Base-by-base conservation (phyloP, 1,140 invertebrate genomes). In the Chelonus insularis region DNA sequence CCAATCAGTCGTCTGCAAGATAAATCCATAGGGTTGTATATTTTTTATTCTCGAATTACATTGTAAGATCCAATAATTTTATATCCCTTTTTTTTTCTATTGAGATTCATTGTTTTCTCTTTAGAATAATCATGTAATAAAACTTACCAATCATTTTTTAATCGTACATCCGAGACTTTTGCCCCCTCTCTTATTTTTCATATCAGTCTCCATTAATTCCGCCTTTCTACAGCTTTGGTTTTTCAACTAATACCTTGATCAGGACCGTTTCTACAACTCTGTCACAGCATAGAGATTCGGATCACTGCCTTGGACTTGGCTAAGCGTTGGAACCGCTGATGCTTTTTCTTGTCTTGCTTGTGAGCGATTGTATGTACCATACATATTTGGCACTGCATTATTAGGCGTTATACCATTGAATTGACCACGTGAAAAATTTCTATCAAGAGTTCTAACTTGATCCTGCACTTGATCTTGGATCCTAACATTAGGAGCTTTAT, bases 211-310 rank as follows among this genome's bases (percentile, higher is more conserved):
- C 29, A 57, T 62, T 51, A 29, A 34, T 48, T 59, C 43, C 43
- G 48, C 56, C 45, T 43, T 47, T 62, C 64, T 57, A 18, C 66
- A 36, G 12, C 60, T 64, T 65, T 64, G 67, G 68, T 68, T 62
- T 52, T 18, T 41, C 5, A 20, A n/a, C 29, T 48, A 54, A 12
- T 58, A 36, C 4, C 23, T 36, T 36, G n/a, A 58, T 67, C 41
- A 47, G 52, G 57, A 25, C 57, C n/a, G 6, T 18, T 43, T 60
- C 76, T 79, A 82, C 41, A 82, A 66, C 64, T 80, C 80, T 12
- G 80, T 82, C 4, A 82, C 80, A 7, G 80, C 78, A 55, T 81
- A 82, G 16, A 82, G 68, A 73, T 82, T 81, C 0, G 80, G 79
- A 70, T 82, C 80, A 57, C 80, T 81, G 34, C 80, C 78, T 55